These are phyloP conservation scores for Phrynosoma platyrhinos DNA, from an alignment of 2,113 vertebrate species.

Conservation along the genomic window DNA sequence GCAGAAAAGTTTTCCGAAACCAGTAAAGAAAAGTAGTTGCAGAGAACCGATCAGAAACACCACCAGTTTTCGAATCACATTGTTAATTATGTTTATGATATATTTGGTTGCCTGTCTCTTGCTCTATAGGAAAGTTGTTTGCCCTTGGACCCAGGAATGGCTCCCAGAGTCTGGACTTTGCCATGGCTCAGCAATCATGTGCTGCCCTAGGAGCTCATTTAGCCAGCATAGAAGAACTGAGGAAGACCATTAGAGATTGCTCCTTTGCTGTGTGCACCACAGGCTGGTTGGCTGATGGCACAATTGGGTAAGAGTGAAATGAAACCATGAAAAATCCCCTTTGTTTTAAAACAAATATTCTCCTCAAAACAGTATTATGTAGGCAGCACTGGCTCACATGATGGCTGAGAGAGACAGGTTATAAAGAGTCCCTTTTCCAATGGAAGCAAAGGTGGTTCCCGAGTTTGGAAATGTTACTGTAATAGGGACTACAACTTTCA, in stretches of 20 bases:
- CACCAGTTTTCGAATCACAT: no score
- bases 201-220: constrained; percentile 80
- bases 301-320: constrained; percentile 85
- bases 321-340: constrained; percentile 14
- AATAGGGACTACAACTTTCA: not conserved
- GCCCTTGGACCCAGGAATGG: constrained; percentile 82
- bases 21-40: no score
- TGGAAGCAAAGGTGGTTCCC: not conserved
- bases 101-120: constrained; percentile 42
- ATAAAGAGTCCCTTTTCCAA: not conserved
- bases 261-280: constrained; percentile 84
- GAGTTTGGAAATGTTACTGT: no score
- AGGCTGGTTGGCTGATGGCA: constrained; percentile 88
- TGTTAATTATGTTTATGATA: not conserved
- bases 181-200: constrained; percentile 82
- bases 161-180: constrained; percentile 77
- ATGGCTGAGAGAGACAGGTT: not conserved
- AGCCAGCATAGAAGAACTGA: constrained; percentile 86
- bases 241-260: constrained; percentile 85
- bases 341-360: constrained; percentile 11
- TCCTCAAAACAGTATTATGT: not conserved
- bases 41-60: not conserved
- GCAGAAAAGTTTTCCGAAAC: no score
- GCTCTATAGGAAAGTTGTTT: constrained; percentile 87
- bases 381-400: not conserved